Conservation (phyloP, 2,888 invertebrate species). For the Uropetala carovei region DNA sequence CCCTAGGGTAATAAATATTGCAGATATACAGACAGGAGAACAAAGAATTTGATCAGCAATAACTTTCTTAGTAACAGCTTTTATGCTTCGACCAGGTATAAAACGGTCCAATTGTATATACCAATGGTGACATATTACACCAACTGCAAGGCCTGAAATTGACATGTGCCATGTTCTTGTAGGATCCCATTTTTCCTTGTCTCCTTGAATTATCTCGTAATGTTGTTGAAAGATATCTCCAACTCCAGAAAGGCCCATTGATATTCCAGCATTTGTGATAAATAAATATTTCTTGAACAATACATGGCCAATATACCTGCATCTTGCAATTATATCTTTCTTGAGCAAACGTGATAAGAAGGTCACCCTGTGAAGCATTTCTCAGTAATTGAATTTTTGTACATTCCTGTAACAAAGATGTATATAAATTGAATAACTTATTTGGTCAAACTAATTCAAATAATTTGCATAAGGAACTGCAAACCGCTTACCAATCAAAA, state of each 20-base stretch:
- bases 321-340: constrained; percentile 64
- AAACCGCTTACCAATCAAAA: too few relatives aligned
- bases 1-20: constrained; percentile 87
- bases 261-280: constrained; percentile 88
- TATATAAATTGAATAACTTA: too few relatives aligned
- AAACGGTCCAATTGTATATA: constrained; percentile 86
- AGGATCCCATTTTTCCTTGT: constrained; percentile 78
- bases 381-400: background rate
- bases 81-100: constrained; percentile 83
- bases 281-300: constrained; percentile 80
- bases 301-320: constrained; percentile 65
- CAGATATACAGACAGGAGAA: constrained; percentile 87
- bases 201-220: constrained; percentile 80
- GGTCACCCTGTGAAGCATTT: constrained; percentile 22
- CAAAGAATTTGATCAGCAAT: constrained; percentile 89
- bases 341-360: constrained; percentile 44
- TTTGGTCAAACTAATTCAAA: too few relatives aligned
- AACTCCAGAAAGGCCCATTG: constrained; percentile 83
- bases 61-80: constrained; percentile 85
- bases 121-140: constrained; percentile 91
- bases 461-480: too few relatives aligned
- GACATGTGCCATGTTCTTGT: constrained; percentile 86
- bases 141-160: constrained; percentile 85
- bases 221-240: constrained; percentile 90
- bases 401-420: constrained; percentile 21